A percentile compares a stretch with the other conserved stretches of the same genome.
Conservation (phyloP, 2,113 vertebrate genomes). For the Polypterus senegalus region DNA sequence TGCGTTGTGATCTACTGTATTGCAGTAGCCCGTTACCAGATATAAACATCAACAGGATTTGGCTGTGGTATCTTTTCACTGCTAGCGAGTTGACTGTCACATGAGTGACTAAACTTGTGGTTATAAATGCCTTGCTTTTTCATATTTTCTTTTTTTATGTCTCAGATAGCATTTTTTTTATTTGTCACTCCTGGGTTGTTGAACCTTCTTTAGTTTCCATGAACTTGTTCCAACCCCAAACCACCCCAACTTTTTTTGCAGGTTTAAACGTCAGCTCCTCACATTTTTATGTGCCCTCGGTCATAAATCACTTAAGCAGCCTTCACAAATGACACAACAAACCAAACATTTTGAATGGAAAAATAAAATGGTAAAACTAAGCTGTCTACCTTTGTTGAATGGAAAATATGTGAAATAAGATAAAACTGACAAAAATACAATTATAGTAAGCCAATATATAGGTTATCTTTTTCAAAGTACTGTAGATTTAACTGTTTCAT, state of each 20-base stretch:
- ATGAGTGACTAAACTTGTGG: constrained; percentile 49
- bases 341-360: background rate
- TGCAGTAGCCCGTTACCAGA: constrained; percentile 31
- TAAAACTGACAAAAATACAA: no score
- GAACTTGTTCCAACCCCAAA: constrained; percentile 14
- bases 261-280: constrained; percentile 25
- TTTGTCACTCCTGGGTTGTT: constrained; percentile 17
- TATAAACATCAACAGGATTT: constrained; percentile 28
- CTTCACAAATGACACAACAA: constrained; percentile 5
- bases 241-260: constrained; percentile 18
- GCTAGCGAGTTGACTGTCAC: constrained; percentile 33
- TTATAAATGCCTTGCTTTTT: constrained; percentile 43
- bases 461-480: background rate
- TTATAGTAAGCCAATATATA: background rate
- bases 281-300: constrained; percentile 18
- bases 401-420: constrained; percentile 3
- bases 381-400: background rate
- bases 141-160: constrained; percentile 9
- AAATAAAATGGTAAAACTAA: background rate
- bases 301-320: constrained; percentile 15
- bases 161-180: background rate
- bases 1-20: constrained; percentile 32
- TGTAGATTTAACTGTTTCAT: background rate
- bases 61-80: constrained; percentile 26
- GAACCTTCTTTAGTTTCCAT: constrained; percentile 24